These are phyloP conservation scores for Sebastes iracundus DNA, from an alignment of 2,797 vertebrate genomes.

Conservation along the genomic window DNA sequence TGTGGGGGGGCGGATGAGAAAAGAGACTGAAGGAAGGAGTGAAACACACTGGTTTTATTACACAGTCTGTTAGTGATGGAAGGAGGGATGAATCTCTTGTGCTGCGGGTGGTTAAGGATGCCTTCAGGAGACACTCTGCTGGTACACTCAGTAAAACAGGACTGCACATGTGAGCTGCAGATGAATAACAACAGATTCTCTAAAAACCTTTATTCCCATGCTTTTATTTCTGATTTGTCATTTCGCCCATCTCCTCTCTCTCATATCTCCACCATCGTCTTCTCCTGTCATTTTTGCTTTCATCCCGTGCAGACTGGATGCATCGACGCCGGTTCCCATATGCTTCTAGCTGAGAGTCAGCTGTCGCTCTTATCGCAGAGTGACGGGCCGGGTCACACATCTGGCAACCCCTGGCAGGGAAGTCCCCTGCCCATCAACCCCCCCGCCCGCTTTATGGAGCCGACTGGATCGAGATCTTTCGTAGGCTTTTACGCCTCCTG, in stretches of 20 bases:
- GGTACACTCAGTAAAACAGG: slow-evolving; percentile 25
- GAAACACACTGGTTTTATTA: slow-evolving; percentile 68
- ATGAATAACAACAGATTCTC: slow-evolving; percentile 55
- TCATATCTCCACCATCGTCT: slow-evolving; percentile 5
- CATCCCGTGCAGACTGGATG: background rate
- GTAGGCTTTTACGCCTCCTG: slow-evolving; percentile 67
- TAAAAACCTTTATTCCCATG: background rate
- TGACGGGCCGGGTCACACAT: slow-evolving; percentile 71
- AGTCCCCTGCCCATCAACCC: slow-evolving; percentile 42
- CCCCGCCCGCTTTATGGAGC: slow-evolving; percentile 29
- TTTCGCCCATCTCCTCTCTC: slow-evolving; percentile 15
- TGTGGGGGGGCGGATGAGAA: background rate
- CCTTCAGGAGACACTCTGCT: slow-evolving; percentile 48
- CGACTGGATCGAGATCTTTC: slow-evolving; percentile 62
- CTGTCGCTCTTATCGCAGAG: slow-evolving; percentile 61
- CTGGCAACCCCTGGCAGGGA: slow-evolving; percentile 74
- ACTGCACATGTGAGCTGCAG: slow-evolving; percentile 60
- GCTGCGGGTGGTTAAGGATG: slow-evolving; percentile 48
- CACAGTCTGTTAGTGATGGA: slow-evolving; percentile 48
- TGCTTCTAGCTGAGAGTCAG: slow-evolving; percentile 63
- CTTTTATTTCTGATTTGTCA: slow-evolving; percentile 37
- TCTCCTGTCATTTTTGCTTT: background rate
- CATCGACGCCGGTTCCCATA: slow-evolving; percentile 27
- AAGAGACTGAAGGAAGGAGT: background rate
- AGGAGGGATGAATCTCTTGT: slow-evolving; percentile 46